These are phyloP conservation scores for Venustaconcha ellipsiformis DNA, from an alignment of 1,140 invertebrate genomes.

Conservation along the genomic window DNA sequence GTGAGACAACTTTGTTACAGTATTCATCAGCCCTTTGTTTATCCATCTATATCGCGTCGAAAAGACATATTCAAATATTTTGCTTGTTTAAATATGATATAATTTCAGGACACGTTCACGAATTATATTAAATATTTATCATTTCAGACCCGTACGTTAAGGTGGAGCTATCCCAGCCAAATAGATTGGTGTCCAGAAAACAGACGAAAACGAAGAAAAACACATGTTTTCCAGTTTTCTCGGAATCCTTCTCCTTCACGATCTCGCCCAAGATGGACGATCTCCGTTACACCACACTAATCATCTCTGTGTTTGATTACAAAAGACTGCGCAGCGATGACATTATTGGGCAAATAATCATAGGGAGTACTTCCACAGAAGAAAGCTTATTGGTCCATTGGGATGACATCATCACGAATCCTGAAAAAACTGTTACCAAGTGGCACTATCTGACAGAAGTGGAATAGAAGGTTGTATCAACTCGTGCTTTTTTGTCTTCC, in stretches of 20 bases:
- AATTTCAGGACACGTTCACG: too few relatives aligned
- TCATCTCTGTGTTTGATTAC: constrained; percentile 54
- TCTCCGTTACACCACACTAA: constrained; percentile 48
- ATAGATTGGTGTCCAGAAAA: constrained; percentile 22
- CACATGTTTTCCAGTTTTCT: constrained; percentile 52
- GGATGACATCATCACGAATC: constrained; percentile 37
- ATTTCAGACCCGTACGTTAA: constrained; percentile 47
- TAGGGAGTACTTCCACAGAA: constrained; percentile 46
- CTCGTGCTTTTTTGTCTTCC: too few relatives aligned
- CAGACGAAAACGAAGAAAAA: constrained; percentile 46
- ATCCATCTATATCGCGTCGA: too few relatives aligned
- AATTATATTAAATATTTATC: background rate
- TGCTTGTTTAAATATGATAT: too few relatives aligned
- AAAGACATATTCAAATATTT: too few relatives aligned
- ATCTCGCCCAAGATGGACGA: constrained; percentile 37
- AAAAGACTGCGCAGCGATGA: constrained; percentile 53
- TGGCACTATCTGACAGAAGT: constrained; percentile 38
- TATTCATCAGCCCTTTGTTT: too few relatives aligned
- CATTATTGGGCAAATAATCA: constrained; percentile 54
- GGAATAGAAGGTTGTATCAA: too few relatives aligned
- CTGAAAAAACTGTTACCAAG: constrained; percentile 36
- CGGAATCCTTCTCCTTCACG: constrained; percentile 52
- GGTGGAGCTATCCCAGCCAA: constrained; percentile 33
- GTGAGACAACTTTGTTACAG: too few relatives aligned
- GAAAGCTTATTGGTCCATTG: constrained; percentile 45